Evolutionary conservation across 2,797 vertebrate species (phyloP).

Genomic region (Tympanoctomys barrerae): DNA sequence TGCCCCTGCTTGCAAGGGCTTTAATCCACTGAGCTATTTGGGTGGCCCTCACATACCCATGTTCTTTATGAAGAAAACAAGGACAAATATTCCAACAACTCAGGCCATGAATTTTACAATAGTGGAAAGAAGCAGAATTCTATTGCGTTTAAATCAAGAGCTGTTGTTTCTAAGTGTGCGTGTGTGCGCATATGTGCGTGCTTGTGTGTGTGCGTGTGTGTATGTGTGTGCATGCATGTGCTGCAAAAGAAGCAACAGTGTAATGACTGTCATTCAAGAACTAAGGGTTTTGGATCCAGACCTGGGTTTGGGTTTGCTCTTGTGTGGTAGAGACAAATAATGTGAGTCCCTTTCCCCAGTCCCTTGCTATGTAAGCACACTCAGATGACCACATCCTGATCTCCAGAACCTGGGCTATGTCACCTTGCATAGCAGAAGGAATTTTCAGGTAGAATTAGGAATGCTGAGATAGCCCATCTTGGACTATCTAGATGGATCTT

Average conservation of each 20-base stretch:
- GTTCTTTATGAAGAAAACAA: neutral
- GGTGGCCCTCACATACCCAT: neutral
- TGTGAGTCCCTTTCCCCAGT: accelerated
- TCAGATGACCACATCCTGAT: neutral
- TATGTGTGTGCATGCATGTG: neutral
- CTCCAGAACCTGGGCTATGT: neutral
- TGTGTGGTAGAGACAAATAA: neutral
- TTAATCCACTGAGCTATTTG: too few relatives aligned
- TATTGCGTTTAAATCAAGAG: neutral
- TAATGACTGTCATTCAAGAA: neutral
- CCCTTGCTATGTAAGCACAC: neutral
- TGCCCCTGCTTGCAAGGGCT: too few relatives aligned
- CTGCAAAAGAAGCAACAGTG: neutral
- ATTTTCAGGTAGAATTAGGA: neutral
- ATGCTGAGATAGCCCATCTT: neutral
- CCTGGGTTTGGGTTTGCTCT: neutral
- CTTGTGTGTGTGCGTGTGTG: too few relatives aligned
- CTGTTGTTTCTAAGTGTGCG: neutral
- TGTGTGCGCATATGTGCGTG: too few relatives aligned
- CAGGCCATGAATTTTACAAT: neutral
- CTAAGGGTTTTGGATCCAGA: neutral
- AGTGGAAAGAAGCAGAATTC: neutral
- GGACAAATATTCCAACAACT: neutral
- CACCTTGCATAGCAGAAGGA: neutral
- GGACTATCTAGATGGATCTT: neutral